Evolutionary conservation across 2,888 invertebrate genomes (phyloP), one percentile per base, ranked within the genome.

Genomic region (Torymus tubicola): DNA sequence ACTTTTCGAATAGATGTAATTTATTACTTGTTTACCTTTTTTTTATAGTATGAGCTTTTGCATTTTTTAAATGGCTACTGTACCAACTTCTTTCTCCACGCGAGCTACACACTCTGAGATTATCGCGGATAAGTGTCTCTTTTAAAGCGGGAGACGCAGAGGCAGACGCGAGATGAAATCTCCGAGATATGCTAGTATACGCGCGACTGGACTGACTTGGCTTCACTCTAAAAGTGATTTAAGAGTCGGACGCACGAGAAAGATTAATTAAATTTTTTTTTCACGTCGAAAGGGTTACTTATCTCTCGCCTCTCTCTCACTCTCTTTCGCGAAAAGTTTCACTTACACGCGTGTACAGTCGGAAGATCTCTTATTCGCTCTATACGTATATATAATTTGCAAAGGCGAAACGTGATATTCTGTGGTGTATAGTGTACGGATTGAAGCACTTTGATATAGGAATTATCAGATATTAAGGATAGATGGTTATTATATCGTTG

Each of bases 221-320:
- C 31, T 58, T 50, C 42, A 42, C 57, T 31, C 57, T 69, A 2
- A 42, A 42, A 57, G 57, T 57, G 31, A 31, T 69, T 65, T 50
- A 67, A 4, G 24, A 21, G 12, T 65, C 16, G 65, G 13, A 53
- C 42, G 42, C 58, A 55, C 16, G 16, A 57, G n/a, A 50, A 58
- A 12, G 74, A 58, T 58, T 18, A 50, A 74, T 74, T 65, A 63
- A 63, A 55, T 24, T 55, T 63, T 53, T 71, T 70, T 71, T 42
- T 31, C 31, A 42, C 42, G 18, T 57, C 12, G n/a, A n/a, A 2
- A 10, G 31, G 14, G 12, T 31, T 69, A 21, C 21, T 21, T 21
- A 14, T 24, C n/a, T 55, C 14, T 11, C 8, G 2, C 16, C 21
- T 16, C 21, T 61, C 13, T 2, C 42, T 42, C 42, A 8, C 31